Percentiles rank a stretch among this genome's conserved stretches.
Evolutionary conservation across 2,113 vertebrate genomes (phyloP).

Genomic region (Aramus guarauna): DNA sequence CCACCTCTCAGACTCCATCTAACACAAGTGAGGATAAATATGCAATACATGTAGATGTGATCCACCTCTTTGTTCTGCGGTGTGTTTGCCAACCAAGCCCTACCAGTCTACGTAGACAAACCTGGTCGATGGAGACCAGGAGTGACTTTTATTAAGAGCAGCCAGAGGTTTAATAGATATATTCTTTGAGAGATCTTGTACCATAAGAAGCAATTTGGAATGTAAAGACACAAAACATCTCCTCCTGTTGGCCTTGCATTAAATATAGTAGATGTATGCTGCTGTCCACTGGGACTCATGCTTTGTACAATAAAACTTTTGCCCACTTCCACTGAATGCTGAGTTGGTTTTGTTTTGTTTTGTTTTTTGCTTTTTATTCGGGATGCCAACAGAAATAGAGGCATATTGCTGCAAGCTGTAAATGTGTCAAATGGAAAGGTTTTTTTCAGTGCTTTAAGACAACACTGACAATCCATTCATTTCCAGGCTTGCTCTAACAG

Average conservation of each 20-base stretch:
- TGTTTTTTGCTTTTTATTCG: not conserved
- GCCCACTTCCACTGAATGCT: not conserved
- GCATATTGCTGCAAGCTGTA: not conserved
- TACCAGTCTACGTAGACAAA: not conserved
- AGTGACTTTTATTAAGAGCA: not conserved
- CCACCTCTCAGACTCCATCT: not conserved
- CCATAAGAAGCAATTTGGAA: not conserved
- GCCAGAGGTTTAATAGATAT: not conserved
- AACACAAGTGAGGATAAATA: not conserved
- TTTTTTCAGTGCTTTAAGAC: not conserved
- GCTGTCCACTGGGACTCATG: not conserved
- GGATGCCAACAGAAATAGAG: not conserved
- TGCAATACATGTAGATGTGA: accelerated
- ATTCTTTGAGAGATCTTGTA: not conserved
- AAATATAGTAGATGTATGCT: not conserved
- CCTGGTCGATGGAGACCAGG: accelerated
- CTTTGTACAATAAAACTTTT: accelerated
- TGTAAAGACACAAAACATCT: not conserved
- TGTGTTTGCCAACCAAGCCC: not conserved
- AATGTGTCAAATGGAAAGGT: not conserved
- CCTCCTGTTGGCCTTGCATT: not conserved
- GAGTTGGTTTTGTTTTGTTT: not conserved
- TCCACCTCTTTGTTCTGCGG: not conserved
- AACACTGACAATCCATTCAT: not conserved
- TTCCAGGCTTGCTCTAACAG: not conserved